Evolutionary conservation across 2,113 vertebrate species (phyloP), one percentile per base, ranked within the genome.

Genomic region (Prunella fulvescens): DNA sequence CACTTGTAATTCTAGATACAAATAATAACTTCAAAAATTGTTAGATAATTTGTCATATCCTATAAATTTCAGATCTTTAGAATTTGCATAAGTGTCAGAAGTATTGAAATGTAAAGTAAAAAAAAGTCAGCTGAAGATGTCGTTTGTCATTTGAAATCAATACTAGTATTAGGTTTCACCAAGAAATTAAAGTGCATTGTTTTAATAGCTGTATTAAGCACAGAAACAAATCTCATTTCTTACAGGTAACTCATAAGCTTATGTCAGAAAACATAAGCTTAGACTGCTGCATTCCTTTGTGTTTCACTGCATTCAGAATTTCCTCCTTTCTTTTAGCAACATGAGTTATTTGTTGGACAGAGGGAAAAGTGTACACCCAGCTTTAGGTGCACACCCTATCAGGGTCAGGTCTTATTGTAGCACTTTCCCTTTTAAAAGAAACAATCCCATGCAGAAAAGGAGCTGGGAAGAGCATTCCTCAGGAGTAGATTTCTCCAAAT

Each of bases 351-450:
- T 29, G 1, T 35, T 3, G 20, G 12, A 57, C 7, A 70, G 14
- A 8, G 0, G 0, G 15, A 48, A 90, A 35, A 1, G 2, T 23
- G 24, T 35, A 35, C 14, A 39, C 3, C 4, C 1, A 1, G 10
- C 7, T 39, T 24, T 35, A 8, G 2, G 5, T n/a, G 20, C 20
- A 11, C 3, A 19, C 6, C 1, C 8, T 24, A 42, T 22, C 11
- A 33, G 2, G 16, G 1, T 61, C 37, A 65, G 10, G 15, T 56
- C 11, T 23, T 47, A 8, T 10, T 54, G 16, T 1, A 57, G 11
- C 5, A 44, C 4, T 47, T 81, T 65, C 13, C 3, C 17, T 48
- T 83, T 78, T 26, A 8, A 42, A 81, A 37, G 24, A 39, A 91
- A 35, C 3, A 2, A 11, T n/a, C 5, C 5, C 0, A 1, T 16